Evolutionary conservation across 2,888 invertebrate genomes (phyloP), one percentile per base, ranked within the genome.

Genomic region (Capitulum mitella): DNA sequence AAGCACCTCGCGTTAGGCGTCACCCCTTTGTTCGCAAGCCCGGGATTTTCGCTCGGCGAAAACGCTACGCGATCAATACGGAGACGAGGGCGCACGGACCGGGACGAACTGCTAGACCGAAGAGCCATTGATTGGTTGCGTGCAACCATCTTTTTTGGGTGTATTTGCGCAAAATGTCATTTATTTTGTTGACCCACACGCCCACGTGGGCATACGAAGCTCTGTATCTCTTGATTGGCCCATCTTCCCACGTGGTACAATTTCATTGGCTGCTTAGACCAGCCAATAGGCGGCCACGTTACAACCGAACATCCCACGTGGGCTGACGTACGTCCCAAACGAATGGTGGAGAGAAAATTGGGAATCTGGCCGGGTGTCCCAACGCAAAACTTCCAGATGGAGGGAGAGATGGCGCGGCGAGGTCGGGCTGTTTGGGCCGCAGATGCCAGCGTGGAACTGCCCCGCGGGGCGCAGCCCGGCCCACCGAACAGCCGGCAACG

Each of bases 121-220:
- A 70, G 40, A 26, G 40, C 70, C 70, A 70, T 70, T 70, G 70
- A 70, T 70, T 70, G 70, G 70, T 40, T 70, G 70, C 70, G 70
- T 70, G 70, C 70, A 70, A 70, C 70, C 70, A 70, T 37, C 70
- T 70, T 70, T 64, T 70, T 70, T n/a, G 29, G 40, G 37, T 70
- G 70, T 70, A n/a, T 70, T 70, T 70, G 70, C 70, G 40, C 70
- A 70, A 70, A 70, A 70, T 70, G 70, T 22, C 37, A 70, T 70
- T 70, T 70, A 70, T 70, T 70, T 70, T 70, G 70, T 40, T 70
- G 70, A 70, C 70, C 40, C 19, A 70, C 70, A 37, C 37, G 22
- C 6, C 70, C 70, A 70, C 40, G 70, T 70, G 70, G 70, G 37
- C 10, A 14, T 70, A 2, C 37, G 19, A 19, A 6, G 22, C 0